Percentiles rank a stretch among this genome's conserved stretches.
Evolutionary conservation across 2,797 vertebrate genomes (phyloP).

Genomic region (Trachurus trachurus): DNA sequence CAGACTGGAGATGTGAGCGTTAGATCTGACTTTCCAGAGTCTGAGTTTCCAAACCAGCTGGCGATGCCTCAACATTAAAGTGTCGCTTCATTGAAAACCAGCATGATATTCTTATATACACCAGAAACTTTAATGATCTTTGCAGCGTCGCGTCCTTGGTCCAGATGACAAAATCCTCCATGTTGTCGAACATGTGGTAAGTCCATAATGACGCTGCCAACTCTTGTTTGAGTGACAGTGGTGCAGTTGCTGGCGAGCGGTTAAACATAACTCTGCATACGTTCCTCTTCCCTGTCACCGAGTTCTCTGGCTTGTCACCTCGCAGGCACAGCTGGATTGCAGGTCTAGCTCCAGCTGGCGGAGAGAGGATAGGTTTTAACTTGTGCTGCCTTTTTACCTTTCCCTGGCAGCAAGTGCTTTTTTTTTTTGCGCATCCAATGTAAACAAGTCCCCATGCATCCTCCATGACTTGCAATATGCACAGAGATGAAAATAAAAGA

Average conservation of each 20-base stretch:
- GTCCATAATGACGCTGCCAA: background rate
- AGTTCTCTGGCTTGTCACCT: conserved; percentile 30
- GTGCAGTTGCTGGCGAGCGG: conserved; percentile 24
- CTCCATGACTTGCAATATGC: conserved; percentile 6
- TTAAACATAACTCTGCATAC: conserved; percentile 9
- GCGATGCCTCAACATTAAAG: too few species aligned
- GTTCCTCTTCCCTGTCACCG: conserved; percentile 14
- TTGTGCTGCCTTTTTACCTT: conserved; percentile 30
- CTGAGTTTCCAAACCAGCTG: too few species aligned
- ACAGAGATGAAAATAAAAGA: conserved; percentile 2
- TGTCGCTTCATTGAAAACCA: too few species aligned
- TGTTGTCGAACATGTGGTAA: background rate
- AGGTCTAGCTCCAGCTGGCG: conserved; percentile 25
- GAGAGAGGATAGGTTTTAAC: conserved; percentile 19
- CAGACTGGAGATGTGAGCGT: too few species aligned
- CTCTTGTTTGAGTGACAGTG: conserved; percentile 30
- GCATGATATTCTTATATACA: too few species aligned
- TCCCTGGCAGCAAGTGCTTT: background rate
- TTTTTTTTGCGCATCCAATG: conserved; percentile 43
- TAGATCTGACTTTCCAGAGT: too few species aligned
- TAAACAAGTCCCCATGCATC: conserved; percentile 59
- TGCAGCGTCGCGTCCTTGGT: background rate
- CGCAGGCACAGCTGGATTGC: conserved; percentile 29
- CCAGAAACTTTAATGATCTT: background rate
- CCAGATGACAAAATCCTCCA: conserved; percentile 8